A percentile compares a stretch with the other conserved stretches of the same genome.
These are phyloP conservation scores for Lissocephala sabroskyi DNA, from an alignment of 2,888 invertebrate species.

Conservation along the genomic window DNA sequence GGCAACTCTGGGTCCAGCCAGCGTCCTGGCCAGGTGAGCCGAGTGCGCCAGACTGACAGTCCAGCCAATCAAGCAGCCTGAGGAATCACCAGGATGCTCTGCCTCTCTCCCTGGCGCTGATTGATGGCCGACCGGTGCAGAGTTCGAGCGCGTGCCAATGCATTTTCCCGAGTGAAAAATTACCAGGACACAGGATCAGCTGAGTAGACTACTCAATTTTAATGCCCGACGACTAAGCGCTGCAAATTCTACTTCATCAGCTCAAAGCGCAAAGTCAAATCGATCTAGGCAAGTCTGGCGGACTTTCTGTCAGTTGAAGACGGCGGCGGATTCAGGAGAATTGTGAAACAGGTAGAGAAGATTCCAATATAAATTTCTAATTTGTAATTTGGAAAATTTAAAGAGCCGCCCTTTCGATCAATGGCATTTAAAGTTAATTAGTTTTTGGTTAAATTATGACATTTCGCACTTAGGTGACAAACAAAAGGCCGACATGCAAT, in stretches of 20 bases:
- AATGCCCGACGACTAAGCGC: too few relatives aligned
- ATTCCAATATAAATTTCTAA: too few relatives aligned
- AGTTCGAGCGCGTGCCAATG: slow-evolving; percentile 25
- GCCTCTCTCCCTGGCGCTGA: slow-evolving; percentile 28
- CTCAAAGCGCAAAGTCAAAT: too few relatives aligned
- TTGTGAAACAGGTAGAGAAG: too few relatives aligned
- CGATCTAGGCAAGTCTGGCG: too few relatives aligned
- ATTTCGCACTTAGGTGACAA: neutral
- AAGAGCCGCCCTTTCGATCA: too few relatives aligned
- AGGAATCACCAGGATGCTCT: too few relatives aligned
- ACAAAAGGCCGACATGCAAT: neutral
- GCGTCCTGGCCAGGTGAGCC: too few relatives aligned
- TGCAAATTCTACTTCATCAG: too few relatives aligned
- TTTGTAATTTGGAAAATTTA: too few relatives aligned
- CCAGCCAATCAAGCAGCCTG: neutral
- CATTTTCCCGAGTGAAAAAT: slow-evolving; percentile 18
- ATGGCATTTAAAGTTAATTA: slow-evolving; percentile 11
- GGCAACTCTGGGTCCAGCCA: slow-evolving; percentile 34
- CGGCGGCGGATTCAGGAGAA: too few relatives aligned
- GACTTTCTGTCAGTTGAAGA: too few relatives aligned
- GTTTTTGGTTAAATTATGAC: slow-evolving; percentile 3
- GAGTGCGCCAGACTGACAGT: neutral
- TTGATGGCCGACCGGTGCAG: slow-evolving; percentile 26
- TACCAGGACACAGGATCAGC: neutral
- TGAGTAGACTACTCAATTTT: neutral